These are phyloP conservation scores for Strongylocentrotus purpuratus DNA, from an alignment of 35 echinoderm and acorn worm species.

Conservation along the genomic window DNA sequence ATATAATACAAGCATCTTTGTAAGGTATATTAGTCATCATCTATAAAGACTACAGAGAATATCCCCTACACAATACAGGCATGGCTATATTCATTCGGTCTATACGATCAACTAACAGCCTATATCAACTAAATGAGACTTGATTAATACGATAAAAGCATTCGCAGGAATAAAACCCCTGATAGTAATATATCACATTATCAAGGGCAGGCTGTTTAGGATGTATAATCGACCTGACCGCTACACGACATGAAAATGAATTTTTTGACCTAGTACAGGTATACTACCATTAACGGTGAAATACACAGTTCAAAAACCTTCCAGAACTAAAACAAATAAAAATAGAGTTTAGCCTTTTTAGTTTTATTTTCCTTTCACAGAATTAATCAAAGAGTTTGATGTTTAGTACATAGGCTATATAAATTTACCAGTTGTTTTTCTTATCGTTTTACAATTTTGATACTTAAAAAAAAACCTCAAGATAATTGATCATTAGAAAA, in stretches of 20 bases:
- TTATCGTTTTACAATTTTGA: no score
- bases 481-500: no score
- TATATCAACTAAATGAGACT: slow-evolving; percentile 10
- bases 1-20: neutral
- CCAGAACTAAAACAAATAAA: no score
- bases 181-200: slow-evolving; percentile 14
- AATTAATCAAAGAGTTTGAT: no score
- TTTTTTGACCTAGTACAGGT: neutral
- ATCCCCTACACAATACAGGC: neutral
- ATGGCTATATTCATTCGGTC: neutral
- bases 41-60: neutral
- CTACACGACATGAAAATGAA: neutral
- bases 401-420: no score
- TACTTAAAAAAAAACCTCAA: no score
- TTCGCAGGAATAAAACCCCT: neutral
- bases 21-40: neutral
- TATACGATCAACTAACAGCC: neutral
- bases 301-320: neutral
- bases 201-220: neutral
- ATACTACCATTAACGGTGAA: neutral
- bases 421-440: no score
- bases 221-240: neutral
- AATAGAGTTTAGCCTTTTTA: no score
- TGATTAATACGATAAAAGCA: slow-evolving; percentile 13
- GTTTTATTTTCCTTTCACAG: no score